phyloP scores from a whole-genome alignment of 2,797 vertebrate genomes.

The Cynopterus sphinx region DNA sequence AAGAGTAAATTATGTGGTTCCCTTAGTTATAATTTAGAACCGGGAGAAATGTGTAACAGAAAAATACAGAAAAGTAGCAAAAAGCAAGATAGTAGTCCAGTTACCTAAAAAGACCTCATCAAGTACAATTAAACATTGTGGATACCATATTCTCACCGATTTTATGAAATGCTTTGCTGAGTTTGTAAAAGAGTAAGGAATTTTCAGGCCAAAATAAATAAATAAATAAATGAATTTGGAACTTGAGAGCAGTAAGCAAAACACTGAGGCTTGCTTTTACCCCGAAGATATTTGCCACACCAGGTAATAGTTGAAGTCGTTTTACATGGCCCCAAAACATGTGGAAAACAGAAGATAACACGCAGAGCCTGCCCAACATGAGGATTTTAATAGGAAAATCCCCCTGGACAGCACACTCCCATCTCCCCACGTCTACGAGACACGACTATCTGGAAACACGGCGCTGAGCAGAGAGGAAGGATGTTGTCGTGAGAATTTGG shows the following conservation, averaged over 20 bases:
- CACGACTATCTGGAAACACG: background rate
- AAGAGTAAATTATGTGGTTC: background rate
- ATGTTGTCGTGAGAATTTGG: background rate
- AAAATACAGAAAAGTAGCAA: background rate
- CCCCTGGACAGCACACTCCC: background rate
- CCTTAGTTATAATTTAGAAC: slow-evolving; percentile 1
- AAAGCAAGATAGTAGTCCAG: background rate
- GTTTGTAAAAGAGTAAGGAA: background rate
- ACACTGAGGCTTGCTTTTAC: background rate
- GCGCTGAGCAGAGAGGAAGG: background rate
- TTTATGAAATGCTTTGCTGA: background rate
- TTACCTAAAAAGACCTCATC: background rate
- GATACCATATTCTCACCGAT: background rate
- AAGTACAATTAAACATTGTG: background rate
- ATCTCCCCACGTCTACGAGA: background rate
- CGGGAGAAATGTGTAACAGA: background rate
- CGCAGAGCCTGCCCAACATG: too few relatives aligned
- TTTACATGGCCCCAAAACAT: background rate
- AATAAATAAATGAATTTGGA: background rate
- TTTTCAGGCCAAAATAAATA: background rate
- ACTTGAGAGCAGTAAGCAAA: background rate
- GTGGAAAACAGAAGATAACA: background rate
- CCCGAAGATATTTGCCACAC: background rate
- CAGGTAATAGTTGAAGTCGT: background rate
- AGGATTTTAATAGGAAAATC: background rate